Evolutionary conservation across 2,888 invertebrate genomes (phyloP).

Genomic region (Amaurobius ferox): DNA sequence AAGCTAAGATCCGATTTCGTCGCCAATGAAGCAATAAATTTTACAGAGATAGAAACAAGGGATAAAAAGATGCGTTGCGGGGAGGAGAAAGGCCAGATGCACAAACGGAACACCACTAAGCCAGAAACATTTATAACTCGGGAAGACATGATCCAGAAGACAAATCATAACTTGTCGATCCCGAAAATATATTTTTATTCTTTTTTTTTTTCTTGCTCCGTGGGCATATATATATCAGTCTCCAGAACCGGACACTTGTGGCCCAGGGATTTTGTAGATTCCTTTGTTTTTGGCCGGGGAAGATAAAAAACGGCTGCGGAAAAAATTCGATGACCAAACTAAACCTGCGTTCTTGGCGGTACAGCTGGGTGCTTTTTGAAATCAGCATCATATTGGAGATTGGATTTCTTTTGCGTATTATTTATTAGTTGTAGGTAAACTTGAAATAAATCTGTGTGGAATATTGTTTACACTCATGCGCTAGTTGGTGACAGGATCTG

Average conservation of each 20-base stretch:
- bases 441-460: no score
- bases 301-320: not conserved
- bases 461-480: no score
- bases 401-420: no score
- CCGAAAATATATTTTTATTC: not conserved
- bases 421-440: no score
- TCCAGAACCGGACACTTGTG: constrained; percentile 2
- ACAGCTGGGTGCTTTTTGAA: not conserved
- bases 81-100: not conserved
- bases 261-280: not conserved
- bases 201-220: constrained; percentile 11
- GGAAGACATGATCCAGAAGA: constrained; percentile 43
- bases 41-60: not conserved
- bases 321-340: not conserved
- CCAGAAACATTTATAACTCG: constrained; percentile 41
- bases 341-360: not conserved
- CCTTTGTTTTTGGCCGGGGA: not conserved
- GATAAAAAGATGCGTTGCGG: not conserved
- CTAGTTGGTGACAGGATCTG: no score
- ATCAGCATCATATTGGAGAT: no score
- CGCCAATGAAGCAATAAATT: constrained; percentile 1
- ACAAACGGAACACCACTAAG: constrained; percentile 14
- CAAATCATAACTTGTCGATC: constrained; percentile 60
- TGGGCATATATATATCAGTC: not conserved
- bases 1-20: not conserved